Evolutionary conservation across 92 coral and sea anemone species (phyloP), one percentile per base, ranked within the genome.

Genomic region (Siderastrea radians): DNA sequence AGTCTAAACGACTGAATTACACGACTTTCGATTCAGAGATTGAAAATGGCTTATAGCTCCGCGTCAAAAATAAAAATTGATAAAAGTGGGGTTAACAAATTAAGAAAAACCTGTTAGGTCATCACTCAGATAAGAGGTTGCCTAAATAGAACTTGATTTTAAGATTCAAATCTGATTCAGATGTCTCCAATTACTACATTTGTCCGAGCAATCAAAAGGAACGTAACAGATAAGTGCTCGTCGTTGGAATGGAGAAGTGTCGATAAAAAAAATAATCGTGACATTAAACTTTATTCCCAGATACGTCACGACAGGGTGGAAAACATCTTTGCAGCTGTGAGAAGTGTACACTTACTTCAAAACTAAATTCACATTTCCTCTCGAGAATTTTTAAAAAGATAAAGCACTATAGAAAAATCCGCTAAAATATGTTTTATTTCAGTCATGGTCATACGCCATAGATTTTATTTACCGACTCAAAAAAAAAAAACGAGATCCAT

Each of bases 251-350:
- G 84, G 75, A 67, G 75, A 68, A 67, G 13, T 19, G 1, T 38
- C 15, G 65, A 80, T 80, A 66, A 77, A 47, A 77, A 80, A 53
- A 80, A 14, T 80, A 50, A 80, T 49, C 19, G 50, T 43, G 74
- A 8, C 75, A 67, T 68, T 59, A 68, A 80, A 68, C 38, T 80
- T 80, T 80, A 51, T 66, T 68, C 38, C 16, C 51, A 2, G 48
- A 26, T 17, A 13, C 51, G 53, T 50, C 44, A 7, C 15, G 5
- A 58, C 62, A 9, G 64, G 54, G 70, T 5, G 82, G 12, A 64
- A 77, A 77, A 55, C 43, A 76, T 57, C 1, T 38, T 10, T 74
- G 47, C 79, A 26, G 79, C 79, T 74, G 79, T 26, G 38, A 26
- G 38, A 26, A 26, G 38, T 26, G 38, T 26, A 26, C 38, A 26